Base-by-base conservation (phyloP, 2,888 invertebrate genomes). In the Patella ulyssiponensis region DNA sequence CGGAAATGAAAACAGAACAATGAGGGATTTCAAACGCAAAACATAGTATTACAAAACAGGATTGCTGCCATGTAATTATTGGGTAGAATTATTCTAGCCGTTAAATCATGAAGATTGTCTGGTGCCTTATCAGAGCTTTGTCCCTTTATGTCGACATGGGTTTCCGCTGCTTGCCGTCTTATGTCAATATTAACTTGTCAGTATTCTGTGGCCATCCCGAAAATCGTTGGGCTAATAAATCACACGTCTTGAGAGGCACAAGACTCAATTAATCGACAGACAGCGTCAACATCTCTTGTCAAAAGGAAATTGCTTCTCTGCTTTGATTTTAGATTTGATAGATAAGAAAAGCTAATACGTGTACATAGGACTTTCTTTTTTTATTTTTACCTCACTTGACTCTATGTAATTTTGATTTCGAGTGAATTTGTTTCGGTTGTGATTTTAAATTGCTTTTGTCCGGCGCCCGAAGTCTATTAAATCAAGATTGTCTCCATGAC, bases 321-420 rank as follows among this genome's bases (percentile, higher is more conserved):
- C 64, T 23, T n/a, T 23, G 64, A 64, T 64, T 64, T 64, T 14
- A 64, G 23, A 20, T 64, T 20, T 64, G 64, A 23, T 64, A 64
- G 64, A 64, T 64, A 64, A 64, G 23, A 64, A 64, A 23, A 64
- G 20, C 23, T 64, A 64, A 64, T 14, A 85, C 86, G 5, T 44
- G 44, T 44, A 44, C 44, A 44, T 44, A 44, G 9, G 44, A 44
- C 44, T 44, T 44, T 44, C 44, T 44, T 44, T 44, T 33, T 44
- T 44, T 44, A 44, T 44, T 44, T 44, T 44, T 44, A 44, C 44
- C 44, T 44, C 44, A 44, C 44, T 44, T 44, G 44, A 44, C 44
- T 44, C 44, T 44, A 33, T 33, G 44, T 44, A 44, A 44, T 44
- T 44, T 44, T 44, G 44, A 44, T 44, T 44, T 44, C 44, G 44